phyloP scores from a whole-genome alignment of 1,140 invertebrate genomes.

The Magallana angulata region DNA sequence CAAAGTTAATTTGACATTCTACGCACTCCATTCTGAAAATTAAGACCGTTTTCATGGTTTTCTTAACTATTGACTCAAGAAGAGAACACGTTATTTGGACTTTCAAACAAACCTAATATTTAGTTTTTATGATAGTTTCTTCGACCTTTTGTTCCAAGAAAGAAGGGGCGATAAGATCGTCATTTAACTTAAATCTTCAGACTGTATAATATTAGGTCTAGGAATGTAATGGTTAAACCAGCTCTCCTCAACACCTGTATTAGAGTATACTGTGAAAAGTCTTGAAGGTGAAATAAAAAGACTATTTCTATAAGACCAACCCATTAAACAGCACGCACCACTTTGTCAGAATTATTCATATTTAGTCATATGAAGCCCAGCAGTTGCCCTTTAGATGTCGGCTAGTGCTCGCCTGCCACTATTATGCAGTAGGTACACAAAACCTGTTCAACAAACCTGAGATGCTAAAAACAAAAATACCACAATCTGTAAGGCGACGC shows the following conservation, averaged over 20 bases:
- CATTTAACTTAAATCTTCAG: background rate
- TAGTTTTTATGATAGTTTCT: background rate
- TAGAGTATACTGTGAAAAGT: background rate
- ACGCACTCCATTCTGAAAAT: background rate
- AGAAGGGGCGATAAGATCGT: background rate
- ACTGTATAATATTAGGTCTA: background rate
- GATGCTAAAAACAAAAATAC: background rate
- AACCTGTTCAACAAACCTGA: background rate
- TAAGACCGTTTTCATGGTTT: background rate
- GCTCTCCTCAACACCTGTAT: no score
- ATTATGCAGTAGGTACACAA: background rate
- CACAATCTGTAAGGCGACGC: background rate
- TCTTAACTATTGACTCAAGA: background rate
- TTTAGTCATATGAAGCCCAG: background rate
- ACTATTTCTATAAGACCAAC: background rate
- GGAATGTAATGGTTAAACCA: no score
- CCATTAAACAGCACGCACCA: background rate
- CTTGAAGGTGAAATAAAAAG: background rate
- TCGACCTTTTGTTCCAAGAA: no score
- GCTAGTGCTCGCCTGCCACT: background rate
- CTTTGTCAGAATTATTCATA: background rate
- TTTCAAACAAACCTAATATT: background rate
- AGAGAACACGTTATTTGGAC: background rate
- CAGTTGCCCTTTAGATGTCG: background rate
- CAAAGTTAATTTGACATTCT: slow-evolving; percentile 20